These are phyloP conservation scores for Cephus sareptanus DNA, from an alignment of 2,888 invertebrate species.

Conservation along the genomic window DNA sequence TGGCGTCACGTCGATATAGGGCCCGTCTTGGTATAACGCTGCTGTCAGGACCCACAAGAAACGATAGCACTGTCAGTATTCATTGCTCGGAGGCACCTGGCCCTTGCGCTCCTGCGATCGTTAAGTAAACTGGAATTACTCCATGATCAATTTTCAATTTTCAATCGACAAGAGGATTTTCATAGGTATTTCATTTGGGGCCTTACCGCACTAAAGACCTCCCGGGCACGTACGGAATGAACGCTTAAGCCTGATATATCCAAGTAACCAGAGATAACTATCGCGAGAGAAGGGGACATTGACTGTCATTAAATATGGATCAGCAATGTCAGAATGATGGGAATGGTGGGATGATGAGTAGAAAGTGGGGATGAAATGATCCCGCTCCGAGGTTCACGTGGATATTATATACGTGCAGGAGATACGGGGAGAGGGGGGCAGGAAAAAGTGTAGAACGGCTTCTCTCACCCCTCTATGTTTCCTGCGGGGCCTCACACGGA, in stretches of 20 bases:
- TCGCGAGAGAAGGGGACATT: constrained; percentile 8
- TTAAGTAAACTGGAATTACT: neutral
- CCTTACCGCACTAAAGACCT: neutral
- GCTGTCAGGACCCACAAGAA: constrained; percentile 7
- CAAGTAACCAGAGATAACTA: neutral
- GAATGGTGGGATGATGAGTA: neutral
- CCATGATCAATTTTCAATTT: neutral
- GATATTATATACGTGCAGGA: neutral
- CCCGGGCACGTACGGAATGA: neutral
- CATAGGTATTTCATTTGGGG: neutral
- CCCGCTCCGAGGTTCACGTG: neutral
- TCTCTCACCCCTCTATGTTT: neutral
- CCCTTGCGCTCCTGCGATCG: neutral
- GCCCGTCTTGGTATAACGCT: neutral
- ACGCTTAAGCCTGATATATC: neutral
- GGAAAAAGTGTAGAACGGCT: neutral
- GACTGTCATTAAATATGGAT: constrained; percentile 34
- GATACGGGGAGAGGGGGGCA: neutral
- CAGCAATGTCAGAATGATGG: constrained; percentile 9
- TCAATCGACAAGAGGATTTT: neutral
- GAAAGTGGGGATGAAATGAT: neutral
- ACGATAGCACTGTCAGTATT: neutral
- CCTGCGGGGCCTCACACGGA: neutral
- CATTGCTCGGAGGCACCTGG: neutral
- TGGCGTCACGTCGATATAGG: constrained; percentile 3